Base-by-base conservation (phyloP, 2,113 vertebrate species). In the Cariama cristata region DNA sequence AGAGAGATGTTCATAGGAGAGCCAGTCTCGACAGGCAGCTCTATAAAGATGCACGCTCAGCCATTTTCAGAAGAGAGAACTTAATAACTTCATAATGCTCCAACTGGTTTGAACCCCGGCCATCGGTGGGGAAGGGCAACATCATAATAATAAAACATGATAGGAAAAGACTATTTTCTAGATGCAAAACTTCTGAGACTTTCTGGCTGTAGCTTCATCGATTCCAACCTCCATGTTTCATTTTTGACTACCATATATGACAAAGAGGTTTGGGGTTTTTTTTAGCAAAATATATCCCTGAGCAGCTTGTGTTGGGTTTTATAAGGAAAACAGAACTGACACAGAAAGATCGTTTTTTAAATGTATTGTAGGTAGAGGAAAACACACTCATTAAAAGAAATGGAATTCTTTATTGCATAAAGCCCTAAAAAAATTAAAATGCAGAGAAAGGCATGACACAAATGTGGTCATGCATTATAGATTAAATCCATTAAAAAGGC, bases 241-340 rank as follows among this genome's bases (percentile, higher is more conserved):
- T 49, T 71, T 60, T 55, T 2, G 2, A 77, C 33, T 68, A 68
- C 5, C 12, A 35, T 40, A n/a, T 38, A 15, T 6, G 11, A 42
- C 22, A 73, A 60, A 38, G 12, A 49, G 13, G 6, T 10, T 32
- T 5, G 3, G 2, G 4, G 2, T 1, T 56, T 52, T 63, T 4
- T 5, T 52, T 68, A 77, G 21, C 6, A 80, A 93, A 87, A 66
- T 55, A 58, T 13, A 35, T 38, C 42, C 11, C 20, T 2, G 0
- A 86, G 28, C 5, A 59, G 33, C 42, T 75, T 75, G 5, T 13
- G 27, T 35, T 68, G 23, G 14, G 6, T 33, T 88, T 91, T 55
- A 63, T 6, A 84, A 73, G 7, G 56, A 62, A 79, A 92, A 56
- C 3, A 92, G 30, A 73, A 64, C 4, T 20, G 18, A 89, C 19